Evolutionary conservation across 2,113 vertebrate species (phyloP).

Genomic region (Pseudorhombus dupliciocellatus): DNA sequence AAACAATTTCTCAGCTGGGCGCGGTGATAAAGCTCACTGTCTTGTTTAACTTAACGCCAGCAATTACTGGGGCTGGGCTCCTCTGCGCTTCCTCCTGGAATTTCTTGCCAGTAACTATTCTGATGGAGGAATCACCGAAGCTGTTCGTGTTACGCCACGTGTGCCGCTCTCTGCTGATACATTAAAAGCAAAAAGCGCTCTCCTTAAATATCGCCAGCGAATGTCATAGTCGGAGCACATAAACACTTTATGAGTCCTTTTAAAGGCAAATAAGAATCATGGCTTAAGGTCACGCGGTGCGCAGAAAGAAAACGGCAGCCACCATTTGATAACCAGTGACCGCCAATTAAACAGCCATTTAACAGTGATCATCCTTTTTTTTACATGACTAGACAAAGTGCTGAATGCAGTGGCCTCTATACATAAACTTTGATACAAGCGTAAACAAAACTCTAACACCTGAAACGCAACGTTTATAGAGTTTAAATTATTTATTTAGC

Average conservation of each 20-base stretch:
- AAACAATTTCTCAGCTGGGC: slow-evolving; percentile 71
- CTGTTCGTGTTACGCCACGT: slow-evolving; percentile 15
- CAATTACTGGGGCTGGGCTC: slow-evolving; percentile 63
- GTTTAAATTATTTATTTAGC: slow-evolving; percentile 11
- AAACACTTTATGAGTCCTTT: slow-evolving; percentile 59
- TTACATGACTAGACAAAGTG: slow-evolving; percentile 49
- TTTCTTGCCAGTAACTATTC: slow-evolving; percentile 47
- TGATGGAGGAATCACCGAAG: slow-evolving; percentile 53
- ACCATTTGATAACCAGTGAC: slow-evolving; percentile 42
- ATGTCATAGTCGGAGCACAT: slow-evolving; percentile 43
- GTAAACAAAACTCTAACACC: slow-evolving; percentile 49
- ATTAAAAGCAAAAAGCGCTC: slow-evolving; percentile 30
- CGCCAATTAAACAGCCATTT: slow-evolving; percentile 57
- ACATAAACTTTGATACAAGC: slow-evolving; percentile 58
- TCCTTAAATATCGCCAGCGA: slow-evolving; percentile 9
- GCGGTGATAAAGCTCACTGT: slow-evolving; percentile 69
- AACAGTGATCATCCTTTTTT: slow-evolving; percentile 54
- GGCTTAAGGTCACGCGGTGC: slow-evolving; percentile 51
- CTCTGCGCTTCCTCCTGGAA: slow-evolving; percentile 15
- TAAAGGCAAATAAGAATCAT: slow-evolving; percentile 59
- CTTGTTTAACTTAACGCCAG: slow-evolving; percentile 75
- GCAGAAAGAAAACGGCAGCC: slow-evolving; percentile 45
- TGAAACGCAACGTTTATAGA: slow-evolving; percentile 29
- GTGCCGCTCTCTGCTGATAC: slow-evolving; percentile 20
- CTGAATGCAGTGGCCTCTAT: slow-evolving; percentile 48